Evolutionary conservation across 2,113 vertebrate genomes (phyloP), one percentile per base, ranked within the genome.

Genomic region (Syrmaticus mikado): DNA sequence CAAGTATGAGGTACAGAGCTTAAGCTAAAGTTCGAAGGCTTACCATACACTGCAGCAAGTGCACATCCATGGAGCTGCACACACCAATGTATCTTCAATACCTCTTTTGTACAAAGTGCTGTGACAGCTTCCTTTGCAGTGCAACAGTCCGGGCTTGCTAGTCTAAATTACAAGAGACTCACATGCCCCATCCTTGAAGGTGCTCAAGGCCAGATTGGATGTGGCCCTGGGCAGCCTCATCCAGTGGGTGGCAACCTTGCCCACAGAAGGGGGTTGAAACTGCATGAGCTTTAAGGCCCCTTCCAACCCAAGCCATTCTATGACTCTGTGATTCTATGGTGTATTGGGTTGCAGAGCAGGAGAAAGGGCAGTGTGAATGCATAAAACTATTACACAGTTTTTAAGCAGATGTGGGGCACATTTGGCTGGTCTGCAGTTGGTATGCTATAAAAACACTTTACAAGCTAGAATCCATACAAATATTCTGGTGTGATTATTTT

Each of bases 31-130:
- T 11, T 48, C 21, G 57, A 65, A 65, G 32, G 22, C 16, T 70
- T 34, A 6, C 30, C 17, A 24, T 11, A 17, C 8, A 4, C 9
- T 6, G 13, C 16, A 76, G 28, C 7, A 48, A 71, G 21, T 5
- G 15, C 0, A 0, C 18, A 11, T 3, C 30, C 41, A 25, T 64
- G 16, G 32, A 0, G 0, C 41, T 43, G 28, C 45, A n/a, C 58
- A 18, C 32, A 32, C 20, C 55, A 36, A 1, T 18, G 2, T 16
- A 12, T 5, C 32, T 50, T 7, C 13, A 71, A 32, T 10, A 25
- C 18, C 24, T 28, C 4, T 1, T 28, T 40, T 40, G 62, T 50
- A 45, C 32, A 14, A 53, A 84, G 5, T 55, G 13, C 14, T 53
- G 36, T 8, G 30, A 14, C 17, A 75, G 5, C 27, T 82, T 82